Base-by-base conservation (phyloP, 2,888 invertebrate genomes). In the Sturmia bella region DNA sequence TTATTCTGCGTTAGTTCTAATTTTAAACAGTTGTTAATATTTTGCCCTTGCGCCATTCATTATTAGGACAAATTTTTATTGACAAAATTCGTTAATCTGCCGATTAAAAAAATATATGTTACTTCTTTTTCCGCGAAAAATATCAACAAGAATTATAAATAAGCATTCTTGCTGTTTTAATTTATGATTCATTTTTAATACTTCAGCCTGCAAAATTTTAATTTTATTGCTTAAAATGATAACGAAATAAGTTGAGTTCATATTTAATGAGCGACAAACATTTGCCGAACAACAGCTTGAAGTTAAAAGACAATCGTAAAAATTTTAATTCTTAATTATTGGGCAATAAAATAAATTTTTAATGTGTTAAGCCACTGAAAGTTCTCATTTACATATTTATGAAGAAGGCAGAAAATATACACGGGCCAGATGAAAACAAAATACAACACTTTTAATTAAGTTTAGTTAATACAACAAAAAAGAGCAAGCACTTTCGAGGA, bases 251-350 rank as follows among this genome's bases (percentile, higher is more conserved):
- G 13, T 24, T 45, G 32, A 11, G 37, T 54, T 24, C 1, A 56
- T 5, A 41, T 68, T 56, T 57, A 45, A 70, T 15, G 32, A 7
- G 1, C 9, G 39, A 9, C 63, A 54, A 39, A 48, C 59, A 61
- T 61, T 17, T 39, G 70, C 39, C 45, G 17, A 45, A 32, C 41
- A 59, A 52, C 24, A 45, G 21, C 27, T 37, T 27, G 39, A 39
- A 52, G 45, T 68, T 68, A 48, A 45, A 32, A 63, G 21, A n/a
- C 17, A 56, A 56, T 81, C 81, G 68, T 81, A 57, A 81, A 80
- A 81, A 81, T 81, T 73, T 77, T 73, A 81, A 81, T 81, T 77
- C 81, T 81, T 73, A 77, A 77, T 63, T 81, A 81, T 81, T 77
- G 81, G 41, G 21, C 77, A 45, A 73, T 81, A 81, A 81, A 68